phyloP scores from a whole-genome alignment of 1,140 invertebrate genomes.

The Vanessa tameamea region DNA sequence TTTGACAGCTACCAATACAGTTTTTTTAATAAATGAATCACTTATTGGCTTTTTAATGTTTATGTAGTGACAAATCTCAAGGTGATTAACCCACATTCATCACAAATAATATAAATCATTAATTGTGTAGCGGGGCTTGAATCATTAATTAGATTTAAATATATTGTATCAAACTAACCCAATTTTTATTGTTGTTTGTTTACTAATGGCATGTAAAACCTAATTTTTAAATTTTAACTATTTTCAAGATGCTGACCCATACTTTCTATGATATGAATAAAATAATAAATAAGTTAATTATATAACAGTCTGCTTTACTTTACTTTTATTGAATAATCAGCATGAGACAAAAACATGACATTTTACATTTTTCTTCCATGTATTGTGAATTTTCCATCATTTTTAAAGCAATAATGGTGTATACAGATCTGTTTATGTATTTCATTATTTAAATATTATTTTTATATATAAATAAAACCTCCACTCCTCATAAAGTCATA shows the following conservation, averaged over 20 bases:
- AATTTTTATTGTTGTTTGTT: conserved; percentile 8
- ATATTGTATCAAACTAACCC: neutral
- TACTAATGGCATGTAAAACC: conserved; percentile 56
- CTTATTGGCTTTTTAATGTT: neutral
- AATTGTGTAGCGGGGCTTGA: neutral
- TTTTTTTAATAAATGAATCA: neutral
- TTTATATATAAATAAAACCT: neutral
- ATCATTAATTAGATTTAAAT: conserved; percentile 7
- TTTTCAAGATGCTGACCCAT: conserved; percentile 65
- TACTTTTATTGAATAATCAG: conserved; percentile 32
- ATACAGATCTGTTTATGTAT: conserved; percentile 39
- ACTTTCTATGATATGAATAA: conserved; percentile 47
- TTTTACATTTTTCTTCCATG: conserved; percentile 1
- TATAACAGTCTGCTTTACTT: conserved; percentile 30
- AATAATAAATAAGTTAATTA: conserved; percentile 14
- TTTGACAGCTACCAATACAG: neutral
- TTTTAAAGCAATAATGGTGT: conserved; percentile 22
- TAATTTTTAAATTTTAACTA: conserved; percentile 34
- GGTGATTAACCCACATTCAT: neutral
- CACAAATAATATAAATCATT: conserved; percentile 9
- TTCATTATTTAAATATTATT: neutral
- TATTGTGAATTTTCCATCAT: neutral
- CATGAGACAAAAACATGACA: conserved; percentile 31
- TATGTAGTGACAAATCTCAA: neutral
- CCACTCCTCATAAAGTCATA: neutral